A percentile compares a stretch with the other conserved stretches of the same genome.
Conservation (phyloP, 2,113 vertebrate species). For the Chionodraco myersi region DNA sequence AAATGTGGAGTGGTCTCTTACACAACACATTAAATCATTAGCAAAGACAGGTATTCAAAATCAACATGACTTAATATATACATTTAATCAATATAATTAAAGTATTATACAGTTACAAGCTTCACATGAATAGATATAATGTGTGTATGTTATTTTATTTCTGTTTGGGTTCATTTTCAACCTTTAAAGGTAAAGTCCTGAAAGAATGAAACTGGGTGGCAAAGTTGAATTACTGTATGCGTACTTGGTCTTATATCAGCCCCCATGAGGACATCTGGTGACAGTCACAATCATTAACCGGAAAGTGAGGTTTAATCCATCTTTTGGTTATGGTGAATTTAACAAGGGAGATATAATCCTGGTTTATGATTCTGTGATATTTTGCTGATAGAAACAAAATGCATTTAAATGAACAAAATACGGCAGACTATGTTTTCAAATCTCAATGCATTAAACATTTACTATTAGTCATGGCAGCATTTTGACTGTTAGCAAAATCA, state of each 20-base stretch:
- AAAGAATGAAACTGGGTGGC: neutral
- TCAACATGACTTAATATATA: neutral
- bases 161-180: neutral
- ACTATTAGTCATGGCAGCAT: conserved; percentile 1
- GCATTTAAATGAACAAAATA: neutral
- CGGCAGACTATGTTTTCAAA: neutral
- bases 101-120: neutral
- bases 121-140: neutral
- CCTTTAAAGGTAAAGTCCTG: neutral
- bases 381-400: neutral
- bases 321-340: neutral
- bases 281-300: neutral
- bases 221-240: neutral
- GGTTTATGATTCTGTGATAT: neutral
- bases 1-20: too few relatives aligned
- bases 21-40: neutral
- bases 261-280: too few relatives aligned
- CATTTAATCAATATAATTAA: neutral
- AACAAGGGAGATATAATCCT: neutral
- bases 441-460: neutral
- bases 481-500: neutral
- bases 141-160: neutral
- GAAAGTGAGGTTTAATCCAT: neutral
- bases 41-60: neutral
- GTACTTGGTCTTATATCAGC: too few relatives aligned